Evolutionary conservation across 2,113 vertebrate species (phyloP).

Genomic region (Crotalus viridis): DNA sequence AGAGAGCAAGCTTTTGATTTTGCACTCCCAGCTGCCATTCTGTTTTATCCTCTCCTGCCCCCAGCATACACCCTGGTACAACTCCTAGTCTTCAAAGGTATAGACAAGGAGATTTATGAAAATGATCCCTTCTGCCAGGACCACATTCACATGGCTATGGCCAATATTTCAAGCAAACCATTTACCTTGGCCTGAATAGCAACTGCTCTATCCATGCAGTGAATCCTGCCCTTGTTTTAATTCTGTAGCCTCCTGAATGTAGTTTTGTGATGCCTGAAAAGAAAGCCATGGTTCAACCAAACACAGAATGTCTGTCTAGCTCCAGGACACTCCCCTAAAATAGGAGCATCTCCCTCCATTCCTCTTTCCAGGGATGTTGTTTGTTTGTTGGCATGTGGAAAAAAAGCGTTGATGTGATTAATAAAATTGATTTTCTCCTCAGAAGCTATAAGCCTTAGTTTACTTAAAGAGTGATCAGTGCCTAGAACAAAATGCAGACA

Average conservation of each 20-base stretch:
- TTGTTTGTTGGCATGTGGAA: conserved; percentile 59
- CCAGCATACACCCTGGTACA: conserved; percentile 43
- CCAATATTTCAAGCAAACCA: conserved; percentile 73
- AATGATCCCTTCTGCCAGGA: conserved; percentile 59
- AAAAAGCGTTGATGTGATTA: conserved; percentile 46
- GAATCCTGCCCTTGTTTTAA: conserved; percentile 81
- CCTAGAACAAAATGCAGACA: conserved; percentile 39
- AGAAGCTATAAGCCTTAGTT: conserved; percentile 49
- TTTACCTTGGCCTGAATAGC: conserved; percentile 75
- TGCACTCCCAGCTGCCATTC: not conserved
- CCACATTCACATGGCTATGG: conserved; percentile 67
- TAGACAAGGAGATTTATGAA: conserved; percentile 42
- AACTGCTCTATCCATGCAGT: conserved; percentile 73
- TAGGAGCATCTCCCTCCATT: conserved; percentile 57
- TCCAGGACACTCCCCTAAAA: conserved; percentile 57
- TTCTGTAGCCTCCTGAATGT: conserved; percentile 77
- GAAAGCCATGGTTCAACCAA: conserved; percentile 72
- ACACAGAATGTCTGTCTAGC: conserved; percentile 77
- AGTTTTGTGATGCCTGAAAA: conserved; percentile 76
- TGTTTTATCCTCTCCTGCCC: not conserved
- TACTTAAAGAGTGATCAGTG: conserved; percentile 28
- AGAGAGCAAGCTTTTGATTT: not conserved
- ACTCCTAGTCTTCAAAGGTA: conserved; percentile 38
- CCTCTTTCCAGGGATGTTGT: conserved; percentile 58
- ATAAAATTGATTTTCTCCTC: conserved; percentile 43